A percentile compares a stretch with the other conserved stretches of the same genome.
Evolutionary conservation across 2,797 vertebrate species (phyloP).

Genomic region (Poliocrania exsul): DNA sequence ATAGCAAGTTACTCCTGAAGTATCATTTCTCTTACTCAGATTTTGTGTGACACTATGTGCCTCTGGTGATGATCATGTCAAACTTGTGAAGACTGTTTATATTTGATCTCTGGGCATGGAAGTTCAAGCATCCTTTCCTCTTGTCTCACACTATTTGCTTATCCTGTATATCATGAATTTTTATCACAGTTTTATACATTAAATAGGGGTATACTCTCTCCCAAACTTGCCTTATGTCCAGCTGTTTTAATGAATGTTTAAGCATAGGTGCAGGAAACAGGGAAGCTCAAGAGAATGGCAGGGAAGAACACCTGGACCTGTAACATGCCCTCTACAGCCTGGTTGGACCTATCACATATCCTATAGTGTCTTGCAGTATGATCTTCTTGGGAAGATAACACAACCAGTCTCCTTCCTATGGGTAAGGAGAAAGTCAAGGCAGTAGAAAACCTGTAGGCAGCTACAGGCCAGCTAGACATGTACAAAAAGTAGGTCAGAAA

Average conservation of each 20-base stretch:
- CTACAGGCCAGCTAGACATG: neutral
- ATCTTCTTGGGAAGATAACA: neutral
- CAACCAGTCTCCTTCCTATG: neutral
- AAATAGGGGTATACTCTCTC: neutral
- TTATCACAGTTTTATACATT: neutral
- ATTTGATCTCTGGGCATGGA: neutral
- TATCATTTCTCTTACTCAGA: neutral
- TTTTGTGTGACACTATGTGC: neutral
- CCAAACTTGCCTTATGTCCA: neutral
- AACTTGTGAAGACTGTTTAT: neutral
- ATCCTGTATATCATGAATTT: rapidly evolving
- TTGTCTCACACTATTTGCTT: neutral
- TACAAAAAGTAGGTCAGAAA: neutral
- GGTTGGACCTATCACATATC: neutral
- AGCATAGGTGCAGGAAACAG: neutral
- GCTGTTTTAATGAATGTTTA: neutral
- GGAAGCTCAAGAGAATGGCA: neutral
- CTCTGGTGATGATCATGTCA: neutral
- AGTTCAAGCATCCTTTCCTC: neutral
- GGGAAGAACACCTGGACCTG: neutral
- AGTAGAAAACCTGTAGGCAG: neutral
- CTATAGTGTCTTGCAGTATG: neutral
- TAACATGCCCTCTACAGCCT: neutral
- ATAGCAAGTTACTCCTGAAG: neutral
- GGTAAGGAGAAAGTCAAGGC: neutral